Conservation (phyloP, 1,140 invertebrate genomes). For the Calosoma granatense region DNA sequence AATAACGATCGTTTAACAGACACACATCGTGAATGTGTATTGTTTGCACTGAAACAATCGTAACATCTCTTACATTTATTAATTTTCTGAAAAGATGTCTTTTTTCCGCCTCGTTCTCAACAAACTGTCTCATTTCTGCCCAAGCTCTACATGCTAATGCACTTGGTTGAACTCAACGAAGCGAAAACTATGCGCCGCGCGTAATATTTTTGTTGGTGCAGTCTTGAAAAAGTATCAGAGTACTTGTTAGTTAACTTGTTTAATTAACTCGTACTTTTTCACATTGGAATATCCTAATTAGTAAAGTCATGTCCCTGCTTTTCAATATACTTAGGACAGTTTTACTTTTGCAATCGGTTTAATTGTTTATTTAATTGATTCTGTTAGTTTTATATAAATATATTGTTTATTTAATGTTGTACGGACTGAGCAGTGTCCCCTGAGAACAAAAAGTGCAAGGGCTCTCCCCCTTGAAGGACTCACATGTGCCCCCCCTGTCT, state of each 20-base stretch:
- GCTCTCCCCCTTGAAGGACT: too few species aligned
- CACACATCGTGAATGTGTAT: neutral
- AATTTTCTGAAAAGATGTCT: neutral
- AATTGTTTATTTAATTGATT: too few species aligned
- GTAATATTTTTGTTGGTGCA: neutral
- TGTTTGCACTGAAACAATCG: neutral
- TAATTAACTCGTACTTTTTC: neutral
- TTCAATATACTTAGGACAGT: neutral
- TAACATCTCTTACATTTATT: neutral
- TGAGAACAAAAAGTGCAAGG: neutral
- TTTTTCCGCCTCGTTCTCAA: neutral
- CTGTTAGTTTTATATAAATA: too few species aligned
- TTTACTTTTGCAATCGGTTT: too few species aligned
- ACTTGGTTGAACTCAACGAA: neutral
- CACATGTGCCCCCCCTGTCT: too few species aligned
- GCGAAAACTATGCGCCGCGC: neutral
- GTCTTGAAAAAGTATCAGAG: slow-evolving; percentile 1
- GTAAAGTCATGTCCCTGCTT: neutral
- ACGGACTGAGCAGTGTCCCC: neutral
- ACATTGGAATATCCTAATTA: neutral
- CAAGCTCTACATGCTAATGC: neutral
- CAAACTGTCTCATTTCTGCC: neutral
- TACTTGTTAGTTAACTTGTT: slow-evolving; percentile 4
- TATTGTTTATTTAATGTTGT: too few species aligned
- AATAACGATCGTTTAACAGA: neutral